Conservation (phyloP, 2,888 invertebrate species). For the Tenthredo livida region DNA sequence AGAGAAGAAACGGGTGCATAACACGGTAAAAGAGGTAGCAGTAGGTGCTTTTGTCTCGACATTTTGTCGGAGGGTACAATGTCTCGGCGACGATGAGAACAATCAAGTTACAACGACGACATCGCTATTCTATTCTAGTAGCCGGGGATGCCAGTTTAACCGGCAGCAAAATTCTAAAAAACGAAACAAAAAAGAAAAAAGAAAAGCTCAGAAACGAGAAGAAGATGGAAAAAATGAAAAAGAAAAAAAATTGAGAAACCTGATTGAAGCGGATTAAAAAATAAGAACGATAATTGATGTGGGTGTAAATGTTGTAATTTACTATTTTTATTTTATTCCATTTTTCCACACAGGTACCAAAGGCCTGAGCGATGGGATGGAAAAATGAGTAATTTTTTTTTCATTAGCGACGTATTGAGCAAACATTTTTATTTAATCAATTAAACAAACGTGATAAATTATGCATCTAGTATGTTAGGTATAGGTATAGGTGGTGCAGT, state of each 20-base stretch:
- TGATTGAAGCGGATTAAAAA: too few species aligned
- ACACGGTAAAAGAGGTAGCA: conserved; percentile 21
- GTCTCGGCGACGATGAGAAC: conserved; percentile 71
- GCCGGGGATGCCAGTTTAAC: neutral
- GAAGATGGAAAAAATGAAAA: too few species aligned
- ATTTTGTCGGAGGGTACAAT: conserved; percentile 73
- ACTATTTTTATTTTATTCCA: too few species aligned
- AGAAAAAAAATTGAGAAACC: too few species aligned
- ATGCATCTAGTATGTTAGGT: conserved; percentile 61
- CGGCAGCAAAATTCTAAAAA: neutral
- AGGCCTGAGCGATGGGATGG: neutral
- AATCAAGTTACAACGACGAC: conserved; percentile 62
- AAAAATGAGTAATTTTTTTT: neutral
- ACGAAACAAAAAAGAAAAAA: neutral
- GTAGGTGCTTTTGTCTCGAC: conserved; percentile 67
- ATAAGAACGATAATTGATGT: neutral
- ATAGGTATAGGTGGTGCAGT: conserved; percentile 59
- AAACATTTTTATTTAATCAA: conserved; percentile 66
- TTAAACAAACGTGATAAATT: conserved; percentile 74
- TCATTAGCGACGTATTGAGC: conserved; percentile 2
- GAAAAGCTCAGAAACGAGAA: too few species aligned
- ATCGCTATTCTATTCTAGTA: conserved; percentile 20
- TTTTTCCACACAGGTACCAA: neutral
- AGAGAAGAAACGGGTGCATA: neutral
- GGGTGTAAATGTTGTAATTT: too few species aligned